Percentiles rank a stretch among this genome's conserved stretches.
Conservation (phyloP, 2,797 vertebrate species). For the Liasis olivaceus region DNA sequence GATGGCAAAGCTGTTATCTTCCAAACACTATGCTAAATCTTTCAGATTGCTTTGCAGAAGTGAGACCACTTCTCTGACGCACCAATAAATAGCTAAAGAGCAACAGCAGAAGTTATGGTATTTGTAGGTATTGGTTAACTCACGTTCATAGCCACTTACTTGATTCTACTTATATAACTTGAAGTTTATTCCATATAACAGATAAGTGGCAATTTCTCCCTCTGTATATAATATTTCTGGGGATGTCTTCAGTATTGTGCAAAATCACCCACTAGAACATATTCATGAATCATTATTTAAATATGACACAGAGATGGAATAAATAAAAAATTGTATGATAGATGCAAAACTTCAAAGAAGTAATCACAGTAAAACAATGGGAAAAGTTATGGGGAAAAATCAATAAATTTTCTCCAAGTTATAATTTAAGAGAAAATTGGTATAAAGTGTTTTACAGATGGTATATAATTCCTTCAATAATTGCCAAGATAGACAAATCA, state of each 20-base stretch:
- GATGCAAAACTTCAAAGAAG: neutral
- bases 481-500: no score
- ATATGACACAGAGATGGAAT: neutral
- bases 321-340: neutral
- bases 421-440: no score
- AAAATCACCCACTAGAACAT: conserved; percentile 29
- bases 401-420: no score
- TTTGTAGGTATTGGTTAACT: conserved; percentile 18
- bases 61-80: conserved; percentile 5
- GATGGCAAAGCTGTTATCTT: neutral
- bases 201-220: conserved; percentile 6
- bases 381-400: neutral
- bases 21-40: neutral
- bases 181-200: conserved; percentile 39
- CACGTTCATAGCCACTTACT: neutral
- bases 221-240: conserved; percentile 17
- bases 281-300: neutral
- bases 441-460: no score
- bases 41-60: conserved; percentile 29
- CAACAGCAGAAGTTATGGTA: neutral
- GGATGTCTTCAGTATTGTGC: conserved; percentile 10
- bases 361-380: neutral
- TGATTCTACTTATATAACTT: conserved; percentile 30
- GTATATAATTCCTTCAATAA: no score
- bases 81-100: conserved; percentile 1